These are phyloP conservation scores for Lydus trimaculatus DNA, from an alignment of 2,888 invertebrate genomes.

Conservation along the genomic window DNA sequence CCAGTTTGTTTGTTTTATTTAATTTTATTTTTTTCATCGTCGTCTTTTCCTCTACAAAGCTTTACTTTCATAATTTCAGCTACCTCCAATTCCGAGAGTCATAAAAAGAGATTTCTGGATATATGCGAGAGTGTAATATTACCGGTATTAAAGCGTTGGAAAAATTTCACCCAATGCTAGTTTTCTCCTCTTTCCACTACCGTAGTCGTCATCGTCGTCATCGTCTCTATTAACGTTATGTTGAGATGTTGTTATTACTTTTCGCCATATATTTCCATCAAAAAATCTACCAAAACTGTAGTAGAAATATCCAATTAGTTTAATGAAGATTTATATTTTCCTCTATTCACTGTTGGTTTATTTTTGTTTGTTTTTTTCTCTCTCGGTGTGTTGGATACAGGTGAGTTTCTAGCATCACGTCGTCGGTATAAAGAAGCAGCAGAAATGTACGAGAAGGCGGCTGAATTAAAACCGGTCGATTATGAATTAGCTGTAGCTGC, in stretches of 20 bases:
- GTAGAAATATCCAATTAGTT: constrained; percentile 33
- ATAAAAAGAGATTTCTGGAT: constrained; percentile 48
- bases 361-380: constrained; percentile 16
- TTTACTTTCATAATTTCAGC: constrained; percentile 38
- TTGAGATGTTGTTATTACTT: constrained; percentile 27
- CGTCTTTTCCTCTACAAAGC: constrained; percentile 31
- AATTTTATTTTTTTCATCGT: constrained; percentile 33
- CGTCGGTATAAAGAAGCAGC: constrained; percentile 84
- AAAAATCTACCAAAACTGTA: neutral
- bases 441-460: constrained; percentile 78
- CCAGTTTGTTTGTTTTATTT: constrained; percentile 31
- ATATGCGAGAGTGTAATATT: constrained; percentile 37
- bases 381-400: constrained; percentile 64
- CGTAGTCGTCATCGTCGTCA: neutral
- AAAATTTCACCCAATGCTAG: neutral
- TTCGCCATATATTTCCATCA: constrained; percentile 29
- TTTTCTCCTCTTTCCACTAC: neutral
- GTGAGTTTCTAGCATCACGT: constrained; percentile 85
- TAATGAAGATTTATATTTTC: constrained; percentile 41
- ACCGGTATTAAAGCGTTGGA: constrained; percentile 26
- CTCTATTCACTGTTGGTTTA: too few species aligned
- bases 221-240: constrained; percentile 1
- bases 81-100: constrained; percentile 46
- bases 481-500: constrained; percentile 87
- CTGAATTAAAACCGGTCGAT: constrained; percentile 79